These are phyloP conservation scores for Raphicerus campestris DNA, from an alignment of 2,113 vertebrate species.

Conservation along the genomic window DNA sequence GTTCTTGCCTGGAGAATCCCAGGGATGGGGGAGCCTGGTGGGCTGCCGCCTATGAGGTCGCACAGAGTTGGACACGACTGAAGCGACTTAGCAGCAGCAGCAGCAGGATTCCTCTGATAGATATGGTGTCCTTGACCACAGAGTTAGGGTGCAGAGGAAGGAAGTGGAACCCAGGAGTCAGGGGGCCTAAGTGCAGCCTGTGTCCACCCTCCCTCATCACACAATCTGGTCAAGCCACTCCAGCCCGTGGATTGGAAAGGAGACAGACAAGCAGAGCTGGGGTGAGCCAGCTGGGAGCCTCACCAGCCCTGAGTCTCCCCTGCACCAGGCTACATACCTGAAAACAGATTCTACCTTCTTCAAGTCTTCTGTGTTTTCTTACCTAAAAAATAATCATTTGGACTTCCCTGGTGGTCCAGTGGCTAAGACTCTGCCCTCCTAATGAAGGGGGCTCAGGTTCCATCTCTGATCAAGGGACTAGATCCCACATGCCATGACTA, in stretches of 20 bases:
- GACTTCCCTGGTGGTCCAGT: not conserved
- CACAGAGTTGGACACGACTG: too few relatives aligned
- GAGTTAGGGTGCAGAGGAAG: not conserved
- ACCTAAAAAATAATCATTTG: not conserved
- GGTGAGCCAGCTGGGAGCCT: not conserved
- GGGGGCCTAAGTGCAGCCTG: not conserved
- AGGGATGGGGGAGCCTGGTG: fast-evolving
- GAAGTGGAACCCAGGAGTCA: not conserved
- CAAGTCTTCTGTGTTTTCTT: not conserved
- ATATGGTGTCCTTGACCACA: not conserved
- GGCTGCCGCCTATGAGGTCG: too few relatives aligned
- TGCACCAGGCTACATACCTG: not conserved
- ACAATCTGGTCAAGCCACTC: not conserved
- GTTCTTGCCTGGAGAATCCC: too few relatives aligned
- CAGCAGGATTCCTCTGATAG: not conserved
- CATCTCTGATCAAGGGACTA: not conserved
- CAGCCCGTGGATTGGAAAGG: not conserved
- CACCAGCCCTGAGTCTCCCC: not conserved
- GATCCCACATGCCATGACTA: not conserved
- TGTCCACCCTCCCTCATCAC: not conserved
- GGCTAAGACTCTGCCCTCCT: not conserved
- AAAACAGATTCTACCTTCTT: not conserved
- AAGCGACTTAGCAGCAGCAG: too few relatives aligned
- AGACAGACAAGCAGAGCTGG: not conserved
- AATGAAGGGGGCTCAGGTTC: not conserved